Evolutionary conservation across 2,797 vertebrate species (phyloP).

Genomic region (Merluccius polli): DNA sequence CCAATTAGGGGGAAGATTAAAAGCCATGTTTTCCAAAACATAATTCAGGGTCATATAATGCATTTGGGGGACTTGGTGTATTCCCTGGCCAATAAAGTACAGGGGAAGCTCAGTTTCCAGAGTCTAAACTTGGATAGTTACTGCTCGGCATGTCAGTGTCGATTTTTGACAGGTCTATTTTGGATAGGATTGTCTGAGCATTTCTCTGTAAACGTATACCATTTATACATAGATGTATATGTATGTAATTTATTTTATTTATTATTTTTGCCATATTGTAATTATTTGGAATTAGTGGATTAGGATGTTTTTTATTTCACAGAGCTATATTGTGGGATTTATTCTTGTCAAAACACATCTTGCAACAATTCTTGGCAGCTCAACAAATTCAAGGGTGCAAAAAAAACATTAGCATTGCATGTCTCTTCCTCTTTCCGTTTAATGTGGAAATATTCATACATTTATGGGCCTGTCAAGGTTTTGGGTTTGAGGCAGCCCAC

Average conservation of each 20-base stretch:
- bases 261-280: background rate
- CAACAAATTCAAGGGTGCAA: constrained; percentile 42
- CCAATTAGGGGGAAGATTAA: constrained; percentile 76
- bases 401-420: constrained; percentile 56
- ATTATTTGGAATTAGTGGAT: background rate
- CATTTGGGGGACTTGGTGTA: constrained; percentile 56
- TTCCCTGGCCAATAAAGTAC: constrained; percentile 49
- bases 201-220: background rate
- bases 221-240: background rate
- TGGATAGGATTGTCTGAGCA: background rate
- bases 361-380: constrained; percentile 50
- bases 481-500: constrained; percentile 33
- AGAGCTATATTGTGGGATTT: constrained; percentile 18
- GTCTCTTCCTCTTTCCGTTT: constrained; percentile 44
- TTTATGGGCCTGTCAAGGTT: constrained; percentile 46
- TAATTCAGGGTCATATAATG: constrained; percentile 58
- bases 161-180: background rate
- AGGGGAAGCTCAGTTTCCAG: constrained; percentile 47
- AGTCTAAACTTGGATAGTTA: constrained; percentile 55
- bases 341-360: constrained; percentile 29
- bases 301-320: background rate
- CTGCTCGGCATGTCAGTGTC: no score
- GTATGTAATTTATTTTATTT: background rate
- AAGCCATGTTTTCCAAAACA: constrained; percentile 66
- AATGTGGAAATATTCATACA: constrained; percentile 53